phyloP scores from a whole-genome alignment of 2,113 vertebrate species.

The Eptatretus burgeri region DNA sequence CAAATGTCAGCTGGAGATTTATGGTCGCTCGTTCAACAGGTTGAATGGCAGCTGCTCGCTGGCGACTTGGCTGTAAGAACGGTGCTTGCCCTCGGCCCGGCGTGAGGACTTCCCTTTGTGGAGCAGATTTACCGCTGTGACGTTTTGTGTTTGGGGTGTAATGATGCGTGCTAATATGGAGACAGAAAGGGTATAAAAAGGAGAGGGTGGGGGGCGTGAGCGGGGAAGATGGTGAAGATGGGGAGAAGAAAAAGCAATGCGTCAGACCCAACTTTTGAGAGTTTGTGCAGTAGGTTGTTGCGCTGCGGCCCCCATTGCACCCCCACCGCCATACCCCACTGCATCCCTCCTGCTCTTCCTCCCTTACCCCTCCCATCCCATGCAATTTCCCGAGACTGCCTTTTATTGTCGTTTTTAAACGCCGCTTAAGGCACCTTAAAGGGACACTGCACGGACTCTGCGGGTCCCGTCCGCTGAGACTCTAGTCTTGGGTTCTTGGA shows the following conservation, averaged over 20 bases:
- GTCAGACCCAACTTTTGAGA: neutral
- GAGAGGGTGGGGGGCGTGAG: constrained; percentile 1
- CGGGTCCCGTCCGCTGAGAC: no score
- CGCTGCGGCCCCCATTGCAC: neutral
- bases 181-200: neutral
- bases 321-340: neutral
- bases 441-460: no score
- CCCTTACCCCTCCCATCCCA: no score
- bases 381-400: no score
- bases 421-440: no score
- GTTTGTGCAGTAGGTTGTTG: neutral
- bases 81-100: neutral
- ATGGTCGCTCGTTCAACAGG: constrained; percentile 1
- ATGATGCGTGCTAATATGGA: constrained; percentile 2
- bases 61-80: neutral
- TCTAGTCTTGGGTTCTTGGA: no score
- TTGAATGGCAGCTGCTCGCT: constrained; percentile 5
- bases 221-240: neutral
- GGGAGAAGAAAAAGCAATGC: neutral
- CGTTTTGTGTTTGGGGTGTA: constrained; percentile 6
- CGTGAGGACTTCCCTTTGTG: constrained; percentile 3
- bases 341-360: no score
- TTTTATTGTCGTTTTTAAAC: no score
- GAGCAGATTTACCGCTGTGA: constrained; percentile 5
- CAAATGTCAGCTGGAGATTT: constrained; percentile 5